These are phyloP conservation scores for Temnopleurus reevesii DNA, from an alignment of 53 echinoderm and acorn worm species.

Conservation along the genomic window DNA sequence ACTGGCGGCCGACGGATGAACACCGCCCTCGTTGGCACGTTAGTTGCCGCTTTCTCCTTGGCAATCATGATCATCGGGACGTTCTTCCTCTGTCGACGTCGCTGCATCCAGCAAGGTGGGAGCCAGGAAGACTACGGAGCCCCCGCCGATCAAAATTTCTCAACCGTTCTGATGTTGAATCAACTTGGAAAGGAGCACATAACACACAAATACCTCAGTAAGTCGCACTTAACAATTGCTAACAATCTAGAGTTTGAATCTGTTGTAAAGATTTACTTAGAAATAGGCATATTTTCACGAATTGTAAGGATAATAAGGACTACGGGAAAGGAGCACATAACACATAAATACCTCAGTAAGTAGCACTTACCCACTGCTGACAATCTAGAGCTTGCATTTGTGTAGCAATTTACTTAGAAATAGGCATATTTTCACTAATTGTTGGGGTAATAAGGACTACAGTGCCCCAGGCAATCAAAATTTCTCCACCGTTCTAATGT, in stretches of 20 bases:
- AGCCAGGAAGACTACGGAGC: slow-evolving; percentile 41
- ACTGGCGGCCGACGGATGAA: slow-evolving; percentile 52
- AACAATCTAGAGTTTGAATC: too few species aligned
- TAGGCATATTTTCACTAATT: too few species aligned
- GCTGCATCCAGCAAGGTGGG: slow-evolving; percentile 61
- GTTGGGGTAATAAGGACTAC: slow-evolving; percentile 29
- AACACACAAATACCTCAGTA: slow-evolving; percentile 87
- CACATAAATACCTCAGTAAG: too few species aligned
- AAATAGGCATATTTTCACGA: too few species aligned
- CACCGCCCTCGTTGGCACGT: slow-evolving; percentile 78
- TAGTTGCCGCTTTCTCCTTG: slow-evolving; percentile 74
- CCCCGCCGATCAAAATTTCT: slow-evolving; percentile 65
- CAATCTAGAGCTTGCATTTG: too few species aligned
- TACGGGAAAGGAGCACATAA: too few species aligned
- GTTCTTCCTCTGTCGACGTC: slow-evolving; percentile 72
- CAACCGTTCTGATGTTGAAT: slow-evolving; percentile 85
- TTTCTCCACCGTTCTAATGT: slow-evolving; percentile 79
- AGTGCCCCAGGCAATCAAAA: slow-evolving; percentile 58
- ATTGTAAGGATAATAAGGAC: too few species aligned
- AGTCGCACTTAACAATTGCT: too few species aligned
- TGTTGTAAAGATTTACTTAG: too few species aligned
- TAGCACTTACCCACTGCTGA: too few species aligned
- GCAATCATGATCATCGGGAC: slow-evolving; percentile 70
- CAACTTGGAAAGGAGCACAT: slow-evolving; percentile 83
- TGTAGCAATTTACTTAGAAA: too few species aligned